These are phyloP conservation scores for Macrophya annulata DNA, from an alignment of 2,888 invertebrate genomes.

Conservation along the genomic window DNA sequence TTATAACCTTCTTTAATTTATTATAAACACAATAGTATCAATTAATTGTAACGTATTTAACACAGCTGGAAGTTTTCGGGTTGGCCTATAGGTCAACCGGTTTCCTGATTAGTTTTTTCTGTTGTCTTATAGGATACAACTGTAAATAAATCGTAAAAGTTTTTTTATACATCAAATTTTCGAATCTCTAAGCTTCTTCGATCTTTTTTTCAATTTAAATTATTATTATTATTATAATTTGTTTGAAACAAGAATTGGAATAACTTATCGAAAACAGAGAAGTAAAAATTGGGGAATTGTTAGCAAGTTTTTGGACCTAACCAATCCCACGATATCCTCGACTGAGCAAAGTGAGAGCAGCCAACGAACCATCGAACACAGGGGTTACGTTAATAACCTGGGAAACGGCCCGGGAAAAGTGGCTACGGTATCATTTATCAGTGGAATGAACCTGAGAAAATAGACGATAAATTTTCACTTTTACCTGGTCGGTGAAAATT, in stretches of 20 bases:
- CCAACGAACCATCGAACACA: slow-evolving; percentile 49
- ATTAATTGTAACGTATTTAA: no score
- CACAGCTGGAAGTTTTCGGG: no score
- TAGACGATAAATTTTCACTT: slow-evolving; percentile 53
- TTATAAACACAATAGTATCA: no score
- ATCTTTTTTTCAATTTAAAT: background rate
- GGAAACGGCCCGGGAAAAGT: slow-evolving; percentile 52
- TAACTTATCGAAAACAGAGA: background rate
- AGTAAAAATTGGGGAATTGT: background rate
- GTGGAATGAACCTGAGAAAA: slow-evolving; percentile 43
- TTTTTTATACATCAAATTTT: no score
- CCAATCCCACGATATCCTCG: slow-evolving; percentile 30
- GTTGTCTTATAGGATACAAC: no score
- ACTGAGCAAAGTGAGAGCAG: slow-evolving; percentile 41
- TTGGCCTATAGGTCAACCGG: no score
- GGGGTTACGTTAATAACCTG: slow-evolving; percentile 51
- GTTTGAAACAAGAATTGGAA: background rate
- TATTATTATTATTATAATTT: no score
- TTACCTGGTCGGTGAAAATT: slow-evolving; percentile 49
- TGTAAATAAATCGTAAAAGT: no score
- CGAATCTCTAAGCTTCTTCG: no score
- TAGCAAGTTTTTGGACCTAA: background rate
- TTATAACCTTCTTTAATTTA: no score
- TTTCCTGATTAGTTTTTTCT: no score
- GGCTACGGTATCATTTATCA: slow-evolving; percentile 52